Conservation (phyloP, 2,888 invertebrate species). For the Zele albiditarsus region DNA sequence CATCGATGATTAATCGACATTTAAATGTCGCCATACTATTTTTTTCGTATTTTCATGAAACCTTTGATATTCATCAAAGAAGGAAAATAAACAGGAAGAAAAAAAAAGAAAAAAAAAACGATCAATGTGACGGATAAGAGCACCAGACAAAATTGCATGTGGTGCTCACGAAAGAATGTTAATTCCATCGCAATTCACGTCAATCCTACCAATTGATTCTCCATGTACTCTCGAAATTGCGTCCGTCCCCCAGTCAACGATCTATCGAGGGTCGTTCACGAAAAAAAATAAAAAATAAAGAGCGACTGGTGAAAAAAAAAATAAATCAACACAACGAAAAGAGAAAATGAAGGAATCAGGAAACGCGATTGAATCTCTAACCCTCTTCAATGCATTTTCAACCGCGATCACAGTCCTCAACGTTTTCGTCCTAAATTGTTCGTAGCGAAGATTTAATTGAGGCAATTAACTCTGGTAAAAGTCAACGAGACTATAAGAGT, state of each 20-base stretch:
- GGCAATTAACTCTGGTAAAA: slow-evolving; percentile 57
- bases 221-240: slow-evolving; percentile 27
- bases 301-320: neutral
- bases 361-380: slow-evolving; percentile 37
- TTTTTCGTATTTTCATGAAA: slow-evolving; percentile 11
- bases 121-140: neutral
- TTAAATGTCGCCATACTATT: slow-evolving; percentile 27
- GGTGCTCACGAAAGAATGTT: slow-evolving; percentile 17
- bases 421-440: slow-evolving; percentile 59
- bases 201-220: slow-evolving; percentile 24
- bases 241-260: slow-evolving; percentile 38
- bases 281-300: slow-evolving; percentile 27
- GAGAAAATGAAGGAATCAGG: slow-evolving; percentile 39
- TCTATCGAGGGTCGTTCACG: slow-evolving; percentile 37
- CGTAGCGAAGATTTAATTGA: slow-evolving; percentile 63
- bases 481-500: slow-evolving; percentile 38
- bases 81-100: slow-evolving; percentile 20
- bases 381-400: slow-evolving; percentile 20
- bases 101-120: slow-evolving; percentile 2
- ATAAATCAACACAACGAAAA: slow-evolving; percentile 18
- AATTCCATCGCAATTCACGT: slow-evolving; percentile 30
- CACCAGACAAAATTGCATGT: slow-evolving; percentile 27
- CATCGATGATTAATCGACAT: slow-evolving; percentile 39
- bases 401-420: slow-evolving; percentile 42
- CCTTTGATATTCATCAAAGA: slow-evolving; percentile 5